phyloP scores from a whole-genome alignment of 2,797 vertebrate species.

The Peromyscus eremicus region DNA sequence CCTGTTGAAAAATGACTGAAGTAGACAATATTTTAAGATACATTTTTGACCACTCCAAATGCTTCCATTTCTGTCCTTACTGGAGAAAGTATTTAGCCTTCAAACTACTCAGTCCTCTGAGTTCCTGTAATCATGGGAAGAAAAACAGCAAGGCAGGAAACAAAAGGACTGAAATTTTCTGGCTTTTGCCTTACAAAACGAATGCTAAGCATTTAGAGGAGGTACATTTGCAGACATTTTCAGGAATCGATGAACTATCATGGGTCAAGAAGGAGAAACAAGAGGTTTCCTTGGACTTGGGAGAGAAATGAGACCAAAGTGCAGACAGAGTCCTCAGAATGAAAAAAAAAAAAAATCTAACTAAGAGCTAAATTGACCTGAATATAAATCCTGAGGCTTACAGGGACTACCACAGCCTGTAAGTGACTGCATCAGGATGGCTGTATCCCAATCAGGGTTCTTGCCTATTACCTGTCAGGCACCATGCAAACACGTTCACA shows the following conservation, averaged over 20 bases:
- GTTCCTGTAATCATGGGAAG: conserved; percentile 10
- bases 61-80: background rate
- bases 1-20: conserved; percentile 35
- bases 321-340: conserved; percentile 2
- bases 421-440: background rate
- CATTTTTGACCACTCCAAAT: background rate
- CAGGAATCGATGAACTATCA: background rate
- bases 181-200: conserved; percentile 52
- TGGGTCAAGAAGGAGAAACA: background rate
- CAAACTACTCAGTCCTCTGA: background rate
- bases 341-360: conserved; percentile 8
- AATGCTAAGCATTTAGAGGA: background rate
- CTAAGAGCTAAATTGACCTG: background rate
- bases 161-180: conserved; percentile 7
- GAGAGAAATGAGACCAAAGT: background rate
- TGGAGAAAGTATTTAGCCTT: background rate
- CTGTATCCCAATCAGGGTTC: background rate
- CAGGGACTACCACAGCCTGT: background rate
- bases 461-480: background rate
- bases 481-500: background rate
- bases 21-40: background rate
- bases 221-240: background rate
- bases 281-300: background rate
- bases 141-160: conserved; percentile 13
- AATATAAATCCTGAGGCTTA: conserved; percentile 16